phyloP scores from a whole-genome alignment of 2,113 vertebrate species.

The Sinocyclocheilus anshuiensis region DNA sequence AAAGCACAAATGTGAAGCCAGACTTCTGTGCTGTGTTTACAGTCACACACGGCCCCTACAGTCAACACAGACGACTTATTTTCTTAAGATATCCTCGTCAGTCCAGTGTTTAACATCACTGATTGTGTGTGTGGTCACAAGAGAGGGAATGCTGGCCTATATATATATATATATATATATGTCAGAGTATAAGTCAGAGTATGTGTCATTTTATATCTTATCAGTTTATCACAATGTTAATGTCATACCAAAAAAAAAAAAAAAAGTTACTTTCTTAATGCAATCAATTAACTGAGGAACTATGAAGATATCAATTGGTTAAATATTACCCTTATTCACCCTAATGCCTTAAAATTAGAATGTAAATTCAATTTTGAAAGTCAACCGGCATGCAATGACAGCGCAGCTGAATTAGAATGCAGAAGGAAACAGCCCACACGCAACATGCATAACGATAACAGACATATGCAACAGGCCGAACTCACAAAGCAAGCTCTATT shows the following conservation, averaged over 20 bases:
- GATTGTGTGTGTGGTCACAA: not conserved
- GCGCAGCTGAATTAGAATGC: not conserved
- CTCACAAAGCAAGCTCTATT: not conserved
- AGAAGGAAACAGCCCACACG: not conserved
- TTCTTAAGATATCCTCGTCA: slow-evolving; percentile 4
- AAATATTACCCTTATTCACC: not conserved
- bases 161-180: too few species aligned
- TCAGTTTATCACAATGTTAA: not conserved
- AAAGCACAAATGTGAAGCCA: not conserved
- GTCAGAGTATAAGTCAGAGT: not conserved
- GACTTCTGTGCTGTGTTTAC: not conserved
- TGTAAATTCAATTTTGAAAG: not conserved
- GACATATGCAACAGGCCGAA: not conserved
- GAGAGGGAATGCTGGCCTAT: not conserved
- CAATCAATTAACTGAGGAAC: not conserved
- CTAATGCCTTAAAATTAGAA: not conserved
- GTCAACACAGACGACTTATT: not conserved
- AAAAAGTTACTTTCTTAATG: not conserved
- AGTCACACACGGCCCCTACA: not conserved
- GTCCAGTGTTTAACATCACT: not conserved
- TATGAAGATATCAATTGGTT: not conserved
- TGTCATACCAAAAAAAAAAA: too few species aligned
- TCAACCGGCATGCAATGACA: not conserved
- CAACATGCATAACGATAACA: not conserved
- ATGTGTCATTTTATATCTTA: not conserved